Evolutionary conservation across 2,888 invertebrate species (phyloP).

Genomic region (Ganaspis brasiliensis): DNA sequence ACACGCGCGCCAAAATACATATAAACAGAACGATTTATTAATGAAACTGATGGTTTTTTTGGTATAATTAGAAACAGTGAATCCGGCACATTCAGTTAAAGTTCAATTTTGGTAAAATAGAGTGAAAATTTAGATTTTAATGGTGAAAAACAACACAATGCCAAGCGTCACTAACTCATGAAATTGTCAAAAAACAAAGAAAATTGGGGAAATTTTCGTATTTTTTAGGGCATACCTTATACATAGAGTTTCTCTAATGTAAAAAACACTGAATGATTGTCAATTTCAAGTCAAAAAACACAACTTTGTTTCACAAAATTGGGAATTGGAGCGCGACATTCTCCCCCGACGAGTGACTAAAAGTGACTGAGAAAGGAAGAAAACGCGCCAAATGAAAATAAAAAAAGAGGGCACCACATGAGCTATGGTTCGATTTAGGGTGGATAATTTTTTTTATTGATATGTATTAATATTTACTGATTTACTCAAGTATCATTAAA

Average conservation of each 20-base stretch:
- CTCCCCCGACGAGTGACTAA: conserved; percentile 57
- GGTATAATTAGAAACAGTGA: background rate
- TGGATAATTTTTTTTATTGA: no score
- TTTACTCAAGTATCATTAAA: no score
- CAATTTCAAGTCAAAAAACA: conserved; percentile 38
- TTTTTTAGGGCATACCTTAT: background rate
- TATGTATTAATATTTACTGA: no score
- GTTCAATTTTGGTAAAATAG: no score
- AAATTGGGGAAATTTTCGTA: background rate
- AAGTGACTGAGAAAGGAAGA: conserved; percentile 65
- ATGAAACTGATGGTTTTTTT: background rate
- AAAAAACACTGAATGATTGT: background rate
- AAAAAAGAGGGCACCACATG: conserved; percentile 43
- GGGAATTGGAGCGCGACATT: conserved; percentile 43
- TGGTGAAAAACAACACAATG: background rate
- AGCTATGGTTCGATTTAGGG: background rate
- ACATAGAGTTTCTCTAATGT: background rate
- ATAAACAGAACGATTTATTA: background rate
- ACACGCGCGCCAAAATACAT: conserved; percentile 26
- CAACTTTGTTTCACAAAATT: conserved; percentile 26
- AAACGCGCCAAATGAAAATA: background rate
- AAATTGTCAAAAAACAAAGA: no score
- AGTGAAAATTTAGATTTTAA: no score
- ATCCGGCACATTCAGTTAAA: no score
- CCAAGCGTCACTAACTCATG: background rate